These are phyloP conservation scores for Tenthredo mesomela DNA, from an alignment of 2,888 invertebrate species.

Conservation along the genomic window DNA sequence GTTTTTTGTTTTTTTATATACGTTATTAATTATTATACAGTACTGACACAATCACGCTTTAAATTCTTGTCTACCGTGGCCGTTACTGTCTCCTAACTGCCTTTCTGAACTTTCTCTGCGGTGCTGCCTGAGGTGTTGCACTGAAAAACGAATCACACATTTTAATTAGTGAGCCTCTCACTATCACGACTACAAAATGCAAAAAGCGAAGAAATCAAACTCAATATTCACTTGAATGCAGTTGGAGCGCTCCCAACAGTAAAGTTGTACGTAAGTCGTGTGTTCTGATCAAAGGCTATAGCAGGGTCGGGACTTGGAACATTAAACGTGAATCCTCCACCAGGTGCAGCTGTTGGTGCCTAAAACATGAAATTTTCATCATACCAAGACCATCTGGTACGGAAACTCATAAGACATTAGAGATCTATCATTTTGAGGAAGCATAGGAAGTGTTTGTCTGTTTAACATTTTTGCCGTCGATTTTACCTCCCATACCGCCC, in stretches of 20 bases:
- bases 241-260: conserved; percentile 77
- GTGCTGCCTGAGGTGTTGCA: conserved; percentile 63
- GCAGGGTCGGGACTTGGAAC: conserved; percentile 61
- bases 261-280: conserved; percentile 79
- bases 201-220: not conserved
- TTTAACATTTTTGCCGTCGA: too few relatives aligned
- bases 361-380: conserved; percentile 23
- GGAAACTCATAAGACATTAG: not conserved
- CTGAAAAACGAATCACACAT: conserved; percentile 55
- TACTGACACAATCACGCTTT: conserved; percentile 40
- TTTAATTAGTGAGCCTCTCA: not conserved
- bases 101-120: conserved; percentile 77
- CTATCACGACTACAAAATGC: not conserved
- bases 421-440: too few relatives aligned
- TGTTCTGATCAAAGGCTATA: conserved; percentile 76
- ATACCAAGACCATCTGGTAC: not conserved
- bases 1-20: not conserved
- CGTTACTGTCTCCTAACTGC: conserved; percentile 77
- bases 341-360: conserved; percentile 62
- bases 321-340: conserved; percentile 74
- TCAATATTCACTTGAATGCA: conserved; percentile 77
- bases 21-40: conserved; percentile 47
- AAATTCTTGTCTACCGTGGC: conserved; percentile 63
- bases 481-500: too few relatives aligned
- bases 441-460: too few relatives aligned